phyloP scores from a whole-genome alignment of 2,797 vertebrate genomes.

The Bradypodion ventrale region DNA sequence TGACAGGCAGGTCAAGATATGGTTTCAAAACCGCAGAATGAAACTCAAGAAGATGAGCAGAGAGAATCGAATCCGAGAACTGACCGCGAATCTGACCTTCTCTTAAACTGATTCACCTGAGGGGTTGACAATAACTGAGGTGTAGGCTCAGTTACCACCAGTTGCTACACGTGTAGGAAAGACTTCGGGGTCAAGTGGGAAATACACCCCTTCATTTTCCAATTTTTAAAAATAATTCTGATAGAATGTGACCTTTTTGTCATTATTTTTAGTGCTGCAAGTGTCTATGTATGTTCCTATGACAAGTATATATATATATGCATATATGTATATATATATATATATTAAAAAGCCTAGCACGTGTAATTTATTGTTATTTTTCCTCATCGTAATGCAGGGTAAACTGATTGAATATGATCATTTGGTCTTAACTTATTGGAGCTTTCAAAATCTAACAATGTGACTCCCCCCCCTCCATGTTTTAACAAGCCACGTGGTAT shows the following conservation, averaged over 20 bases:
- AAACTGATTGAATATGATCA: constrained; percentile 80
- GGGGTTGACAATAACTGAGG: constrained; percentile 66
- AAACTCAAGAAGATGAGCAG: constrained; percentile 99
- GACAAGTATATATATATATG: constrained; percentile 56
- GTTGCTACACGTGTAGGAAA: constrained; percentile 73
- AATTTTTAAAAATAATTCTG: constrained; percentile 72
- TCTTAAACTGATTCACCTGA: constrained; percentile 83
- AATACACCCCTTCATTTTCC: constrained; percentile 72
- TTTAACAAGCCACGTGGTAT: constrained; percentile 79
- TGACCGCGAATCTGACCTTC: constrained; percentile 98
- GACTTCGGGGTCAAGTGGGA: constrained; percentile 60
- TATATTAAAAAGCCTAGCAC: constrained; percentile 72
- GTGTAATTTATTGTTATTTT: constrained; percentile 79
- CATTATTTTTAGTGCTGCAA: constrained; percentile 82
- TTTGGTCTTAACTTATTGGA: constrained; percentile 86
- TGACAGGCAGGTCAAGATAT: constrained; percentile 99
- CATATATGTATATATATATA: constrained; percentile 28
- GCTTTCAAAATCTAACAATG: constrained; percentile 79
- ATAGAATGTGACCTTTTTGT: constrained; percentile 82
- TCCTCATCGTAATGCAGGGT: constrained; percentile 85
- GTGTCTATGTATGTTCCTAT: constrained; percentile 82
- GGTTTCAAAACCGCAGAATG: constrained; percentile 99
- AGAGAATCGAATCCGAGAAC: constrained; percentile 98
- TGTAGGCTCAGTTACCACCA: constrained; percentile 70
- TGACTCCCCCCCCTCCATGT: constrained; percentile 66